These are phyloP conservation scores for Celastrina argiolus DNA, from an alignment of 2,888 invertebrate species.

Conservation along the genomic window DNA sequence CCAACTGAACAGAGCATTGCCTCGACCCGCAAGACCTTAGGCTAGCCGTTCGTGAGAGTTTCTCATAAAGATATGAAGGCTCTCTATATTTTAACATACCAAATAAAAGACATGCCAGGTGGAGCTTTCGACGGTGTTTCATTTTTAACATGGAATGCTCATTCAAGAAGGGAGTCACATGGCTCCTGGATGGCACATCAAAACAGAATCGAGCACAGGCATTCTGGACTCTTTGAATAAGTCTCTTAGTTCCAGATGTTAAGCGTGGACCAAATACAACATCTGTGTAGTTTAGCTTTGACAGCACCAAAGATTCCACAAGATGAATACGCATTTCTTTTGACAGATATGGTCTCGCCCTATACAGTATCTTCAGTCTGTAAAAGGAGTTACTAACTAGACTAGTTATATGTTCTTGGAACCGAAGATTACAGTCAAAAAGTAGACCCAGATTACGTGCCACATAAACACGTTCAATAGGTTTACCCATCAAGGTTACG, in stretches of 20 bases:
- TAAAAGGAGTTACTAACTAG: not conserved
- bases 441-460: not conserved
- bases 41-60: too few species aligned
- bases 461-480: not conserved
- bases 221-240: not conserved
- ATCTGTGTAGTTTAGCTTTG: conserved; percentile 3
- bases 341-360: not conserved
- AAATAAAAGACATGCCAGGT: too few species aligned
- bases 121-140: too few species aligned
- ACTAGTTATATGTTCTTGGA: not conserved
- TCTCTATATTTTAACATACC: too few species aligned
- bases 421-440: not conserved
- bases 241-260: not conserved
- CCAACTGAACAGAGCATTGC: too few species aligned
- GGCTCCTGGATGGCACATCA: too few species aligned
- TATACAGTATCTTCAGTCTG: too few species aligned
- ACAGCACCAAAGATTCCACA: not conserved
- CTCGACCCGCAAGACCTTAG: too few species aligned
- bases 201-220: too few species aligned
- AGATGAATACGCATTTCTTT: not conserved
- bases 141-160: too few species aligned
- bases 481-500: not conserved
- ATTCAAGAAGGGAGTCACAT: too few species aligned
- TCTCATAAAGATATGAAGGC: too few species aligned
- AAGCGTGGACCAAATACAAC: not conserved